Percentiles rank a stretch among this genome's conserved stretches.
Evolutionary conservation across 2,888 invertebrate genomes (phyloP).

Genomic region (Melangyna quadrimaculata): DNA sequence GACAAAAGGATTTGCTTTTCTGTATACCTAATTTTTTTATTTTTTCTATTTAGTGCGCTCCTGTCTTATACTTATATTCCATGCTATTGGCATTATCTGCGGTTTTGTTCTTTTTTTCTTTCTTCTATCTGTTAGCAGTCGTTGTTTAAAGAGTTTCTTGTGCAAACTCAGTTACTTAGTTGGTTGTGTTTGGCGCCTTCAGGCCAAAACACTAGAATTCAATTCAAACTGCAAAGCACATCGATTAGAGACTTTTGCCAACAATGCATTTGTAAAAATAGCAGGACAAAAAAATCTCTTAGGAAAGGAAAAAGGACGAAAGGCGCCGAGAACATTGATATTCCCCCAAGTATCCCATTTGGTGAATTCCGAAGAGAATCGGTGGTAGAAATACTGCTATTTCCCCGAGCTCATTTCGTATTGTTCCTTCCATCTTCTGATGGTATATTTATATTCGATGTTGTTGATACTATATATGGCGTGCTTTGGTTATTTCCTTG

Average conservation of each 20-base stretch:
- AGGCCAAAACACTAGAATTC: conserved; percentile 66
- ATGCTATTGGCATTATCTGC: conserved; percentile 66
- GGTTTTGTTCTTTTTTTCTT: conserved; percentile 11
- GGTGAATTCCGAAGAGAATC: conserved; percentile 30
- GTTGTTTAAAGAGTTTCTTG: conserved; percentile 26
- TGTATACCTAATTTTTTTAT: not conserved
- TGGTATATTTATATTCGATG: conserved; percentile 20
- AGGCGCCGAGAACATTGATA: not conserved
- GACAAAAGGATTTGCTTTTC: conserved; percentile 61
- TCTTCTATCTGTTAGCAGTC: not conserved
- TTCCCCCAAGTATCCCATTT: conserved; percentile 43
- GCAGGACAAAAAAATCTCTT: not conserved
- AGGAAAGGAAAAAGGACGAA: not conserved
- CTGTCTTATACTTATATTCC: conserved; percentile 62
- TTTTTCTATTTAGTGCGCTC: conserved; percentile 11
- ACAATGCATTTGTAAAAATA: conserved; percentile 63
- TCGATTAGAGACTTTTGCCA: conserved; percentile 70
- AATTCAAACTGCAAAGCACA: conserved; percentile 67
- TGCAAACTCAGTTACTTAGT: conserved; percentile 63
- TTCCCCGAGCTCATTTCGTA: conserved; percentile 68
- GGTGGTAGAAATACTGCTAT: conserved; percentile 51
- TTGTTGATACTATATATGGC: not conserved
- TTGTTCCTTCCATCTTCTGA: conserved; percentile 60
- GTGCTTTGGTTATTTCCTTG: conserved; percentile 52
- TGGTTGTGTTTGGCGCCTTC: conserved; percentile 62